Percentiles rank a stretch among this genome's conserved stretches.
Conservation (phyloP, 1,140 invertebrate genomes). For the Drosophila rhopaloa region DNA sequence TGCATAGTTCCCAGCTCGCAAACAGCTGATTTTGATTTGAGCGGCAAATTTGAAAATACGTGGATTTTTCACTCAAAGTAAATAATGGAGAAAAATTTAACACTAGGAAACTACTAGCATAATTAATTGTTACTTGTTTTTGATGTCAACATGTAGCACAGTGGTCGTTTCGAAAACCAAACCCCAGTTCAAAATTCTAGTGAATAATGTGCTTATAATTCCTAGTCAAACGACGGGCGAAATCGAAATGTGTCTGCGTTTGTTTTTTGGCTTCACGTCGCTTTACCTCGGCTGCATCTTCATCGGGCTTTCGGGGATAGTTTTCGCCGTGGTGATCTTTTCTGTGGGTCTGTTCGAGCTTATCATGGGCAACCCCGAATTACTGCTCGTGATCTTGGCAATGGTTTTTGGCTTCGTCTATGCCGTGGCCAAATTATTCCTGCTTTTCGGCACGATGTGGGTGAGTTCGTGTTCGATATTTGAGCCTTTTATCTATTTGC, state of each 20-base stretch:
- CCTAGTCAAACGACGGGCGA: conserved; percentile 1
- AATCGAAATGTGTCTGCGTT: conserved; percentile 11
- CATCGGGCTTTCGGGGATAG: conserved; percentile 8
- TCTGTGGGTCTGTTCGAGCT: conserved; percentile 10
- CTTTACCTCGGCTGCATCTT: conserved; percentile 21
- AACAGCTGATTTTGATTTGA: background rate
- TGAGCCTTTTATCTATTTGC: background rate
- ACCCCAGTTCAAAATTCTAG: conserved; percentile 3
- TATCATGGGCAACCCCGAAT: accelerated
- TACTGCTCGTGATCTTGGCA: background rate
- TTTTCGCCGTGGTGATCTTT: background rate
- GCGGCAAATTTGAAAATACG: background rate
- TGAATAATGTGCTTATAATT: conserved; percentile 9
- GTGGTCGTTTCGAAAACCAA: background rate
- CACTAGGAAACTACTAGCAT: background rate
- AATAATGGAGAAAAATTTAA: background rate
- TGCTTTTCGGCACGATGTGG: conserved; percentile 20
- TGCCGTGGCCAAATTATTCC: background rate
- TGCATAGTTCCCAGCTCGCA: background rate
- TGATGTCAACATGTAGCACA: conserved; percentile 1
- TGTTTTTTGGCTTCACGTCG: conserved; percentile 14
- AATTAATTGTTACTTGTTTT: background rate
- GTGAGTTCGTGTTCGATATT: background rate
- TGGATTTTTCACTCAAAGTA: background rate
- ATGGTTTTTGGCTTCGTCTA: conserved; percentile 9